Evolutionary conservation across 2,113 vertebrate genomes (phyloP), one percentile per base, ranked within the genome.

Genomic region (Platysternon megacephalum): DNA sequence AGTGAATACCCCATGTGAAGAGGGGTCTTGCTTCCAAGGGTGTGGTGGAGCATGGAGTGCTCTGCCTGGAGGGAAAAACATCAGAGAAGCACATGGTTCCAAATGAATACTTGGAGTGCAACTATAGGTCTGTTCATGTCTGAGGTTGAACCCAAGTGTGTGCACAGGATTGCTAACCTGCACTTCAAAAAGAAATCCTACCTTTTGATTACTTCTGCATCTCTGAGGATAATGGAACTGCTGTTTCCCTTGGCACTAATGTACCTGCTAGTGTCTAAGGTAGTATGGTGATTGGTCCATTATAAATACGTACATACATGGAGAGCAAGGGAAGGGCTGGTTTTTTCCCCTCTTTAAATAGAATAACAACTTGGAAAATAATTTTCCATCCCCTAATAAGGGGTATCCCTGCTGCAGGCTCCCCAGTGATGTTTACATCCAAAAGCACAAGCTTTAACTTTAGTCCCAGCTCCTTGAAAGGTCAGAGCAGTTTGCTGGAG

Each of bases 21-120:
- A 8, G 2, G 24, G 53, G 46, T 2, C 2, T 85, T 79, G 56
- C 0, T 0, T 51, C 32, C 24, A 90, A 39, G 56, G 44, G 11
- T 61, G 28, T 13, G 74, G 35, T 8, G 3, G 53, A 72, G 5
- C 81, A 19, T 65, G 29, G 42, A 84, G 11, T 35, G 81, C 9
- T 6, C 17, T 61, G n/a, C 3, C 85, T 16, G 22, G 32, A 84
- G 26, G 49, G 51, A 35, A 8, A 56, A 53, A 42, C 68, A 35
- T 76, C 74, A 86, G 79, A 81, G 52, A 86, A 86, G 29, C 74
- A 74, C 42, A 7, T 49, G 11, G 56, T 85, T 88, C n/a, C 72
- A 84, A 8, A 32, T 74, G 16, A 72, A n/a, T n/a, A 68, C 78
- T 87, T 87, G 53, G 17, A 90, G 53, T 46, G n/a, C 39, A 44